phyloP scores from a whole-genome alignment of 2,113 vertebrate species.

The Rhinogobius similis region DNA sequence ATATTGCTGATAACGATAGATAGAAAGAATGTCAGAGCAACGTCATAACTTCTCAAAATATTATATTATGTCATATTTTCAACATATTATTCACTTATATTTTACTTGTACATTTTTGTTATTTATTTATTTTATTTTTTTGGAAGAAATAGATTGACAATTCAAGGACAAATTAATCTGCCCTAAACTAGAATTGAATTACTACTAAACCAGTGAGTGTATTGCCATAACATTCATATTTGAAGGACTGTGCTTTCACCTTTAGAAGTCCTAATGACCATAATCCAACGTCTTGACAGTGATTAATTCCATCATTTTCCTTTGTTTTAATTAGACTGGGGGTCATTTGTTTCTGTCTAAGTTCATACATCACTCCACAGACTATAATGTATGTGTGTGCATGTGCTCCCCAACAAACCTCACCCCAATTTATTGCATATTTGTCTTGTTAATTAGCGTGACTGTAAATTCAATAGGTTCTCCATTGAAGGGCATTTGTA shows the following conservation, averaged over 20 bases:
- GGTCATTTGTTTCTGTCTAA: constrained; percentile 77
- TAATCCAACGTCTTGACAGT: constrained; percentile 79
- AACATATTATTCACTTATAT: too few relatives aligned
- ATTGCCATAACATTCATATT: constrained; percentile 20
- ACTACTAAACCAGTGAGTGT: background rate
- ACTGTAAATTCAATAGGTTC: constrained; percentile 45
- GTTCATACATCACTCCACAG: constrained; percentile 60
- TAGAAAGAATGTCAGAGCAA: too few relatives aligned
- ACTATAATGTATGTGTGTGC: constrained; percentile 15
- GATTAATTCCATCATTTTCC: constrained; percentile 83
- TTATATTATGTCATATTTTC: too few relatives aligned
- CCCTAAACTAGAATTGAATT: too few relatives aligned
- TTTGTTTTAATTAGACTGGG: constrained; percentile 82
- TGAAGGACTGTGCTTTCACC: constrained; percentile 50
- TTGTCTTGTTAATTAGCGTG: constrained; percentile 65
- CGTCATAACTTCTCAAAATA: too few relatives aligned
- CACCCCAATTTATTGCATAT: constrained; percentile 51
- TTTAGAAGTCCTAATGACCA: constrained; percentile 73
- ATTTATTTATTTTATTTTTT: too few relatives aligned
- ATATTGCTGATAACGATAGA: too few relatives aligned
- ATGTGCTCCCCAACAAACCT: constrained; percentile 16
- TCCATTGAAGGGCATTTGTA: constrained; percentile 38
- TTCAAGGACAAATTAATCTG: background rate
- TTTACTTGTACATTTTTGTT: too few relatives aligned
- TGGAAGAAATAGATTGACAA: too few relatives aligned